Base-by-base conservation (phyloP, 2,888 invertebrate species). In the Latheticus oryzae region DNA sequence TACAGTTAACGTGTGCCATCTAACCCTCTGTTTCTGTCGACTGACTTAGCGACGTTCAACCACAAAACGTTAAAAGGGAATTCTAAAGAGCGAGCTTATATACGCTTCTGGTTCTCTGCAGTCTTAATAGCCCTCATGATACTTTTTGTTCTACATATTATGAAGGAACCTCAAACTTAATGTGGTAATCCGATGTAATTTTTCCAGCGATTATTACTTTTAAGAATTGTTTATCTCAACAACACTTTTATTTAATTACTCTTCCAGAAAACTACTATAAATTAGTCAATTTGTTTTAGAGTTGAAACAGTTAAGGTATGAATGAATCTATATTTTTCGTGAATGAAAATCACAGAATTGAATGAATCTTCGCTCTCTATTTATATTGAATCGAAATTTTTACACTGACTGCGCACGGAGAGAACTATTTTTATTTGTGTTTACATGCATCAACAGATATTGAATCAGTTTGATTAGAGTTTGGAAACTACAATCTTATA, bases 51-150 rank as follows among this genome's bases (percentile, higher is more conserved):
- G 60, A 56, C 57, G 60, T 60, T 61, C 60, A 62, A 66, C 63
- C 66, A 66, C 60, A 63, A 65, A 62, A 67, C 63, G 63, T 60
- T 66, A 66, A 68, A 69, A 70, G 65, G 64, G 67, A 68, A 70
- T 68, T 60, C 63, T 66, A 67, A 68, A 67, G 66, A 67, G 64
- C 52, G 56, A 57, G 65, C 62, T 67, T 67, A 64, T 63, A 61
- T 60, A 63, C 48, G 35, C 63, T 58, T 62, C 35, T 53, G 24
- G 24, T 43, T 53, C 53, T 43, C 51, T 30, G 28, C 43, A 53
- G 33, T 43, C 35, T 43, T 53, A 53, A 53, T 43, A 53, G 35
- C 43, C 23, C 43, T 53, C 43, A 32, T 43, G 35, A 43, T 43
- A 43, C 35, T 53, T 53, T 45, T 53, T 43, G 43, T 53, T 43